Evolutionary conservation across 2,113 vertebrate species (phyloP).

Genomic region (Peucedramus taeniatus): DNA sequence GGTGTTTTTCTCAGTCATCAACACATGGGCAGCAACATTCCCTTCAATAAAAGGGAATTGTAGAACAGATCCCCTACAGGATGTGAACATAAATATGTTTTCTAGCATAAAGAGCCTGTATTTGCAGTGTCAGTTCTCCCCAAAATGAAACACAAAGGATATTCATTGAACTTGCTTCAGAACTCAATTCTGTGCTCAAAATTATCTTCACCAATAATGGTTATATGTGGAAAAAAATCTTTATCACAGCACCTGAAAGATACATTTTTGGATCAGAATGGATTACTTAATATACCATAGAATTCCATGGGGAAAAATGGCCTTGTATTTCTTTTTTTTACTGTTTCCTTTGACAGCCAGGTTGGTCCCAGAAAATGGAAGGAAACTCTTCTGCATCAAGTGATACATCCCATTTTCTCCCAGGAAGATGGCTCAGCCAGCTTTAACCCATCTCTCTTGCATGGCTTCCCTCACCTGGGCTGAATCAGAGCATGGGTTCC

Average conservation of each 20-base stretch:
- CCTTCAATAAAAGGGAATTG: rapidly evolving
- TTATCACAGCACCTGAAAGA: not conserved
- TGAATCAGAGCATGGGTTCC: not conserved
- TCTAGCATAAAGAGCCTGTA: not conserved
- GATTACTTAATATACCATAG: not conserved
- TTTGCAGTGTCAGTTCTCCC: not conserved
- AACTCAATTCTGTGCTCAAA: not conserved
- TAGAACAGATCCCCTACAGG: rapidly evolving
- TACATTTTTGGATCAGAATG: not conserved
- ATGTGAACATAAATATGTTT: not conserved
- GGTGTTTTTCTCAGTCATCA: not conserved
- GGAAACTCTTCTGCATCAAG: not conserved
- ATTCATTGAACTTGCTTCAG: not conserved
- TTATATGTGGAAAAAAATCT: rapidly evolving
- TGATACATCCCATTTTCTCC: not conserved
- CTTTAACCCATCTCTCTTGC: not conserved
- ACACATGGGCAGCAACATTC: not conserved
- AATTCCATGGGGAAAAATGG: not conserved
- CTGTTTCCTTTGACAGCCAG: not conserved
- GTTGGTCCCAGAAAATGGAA: not conserved
- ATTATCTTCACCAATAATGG: not conserved
- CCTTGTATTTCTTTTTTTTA: rapidly evolving
- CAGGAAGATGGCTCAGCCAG: not conserved
- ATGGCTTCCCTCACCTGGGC: not conserved
- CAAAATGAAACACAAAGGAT: not conserved